Evolutionary conservation across 2,113 vertebrate genomes (phyloP).

Genomic region (Chrysemys picta): DNA sequence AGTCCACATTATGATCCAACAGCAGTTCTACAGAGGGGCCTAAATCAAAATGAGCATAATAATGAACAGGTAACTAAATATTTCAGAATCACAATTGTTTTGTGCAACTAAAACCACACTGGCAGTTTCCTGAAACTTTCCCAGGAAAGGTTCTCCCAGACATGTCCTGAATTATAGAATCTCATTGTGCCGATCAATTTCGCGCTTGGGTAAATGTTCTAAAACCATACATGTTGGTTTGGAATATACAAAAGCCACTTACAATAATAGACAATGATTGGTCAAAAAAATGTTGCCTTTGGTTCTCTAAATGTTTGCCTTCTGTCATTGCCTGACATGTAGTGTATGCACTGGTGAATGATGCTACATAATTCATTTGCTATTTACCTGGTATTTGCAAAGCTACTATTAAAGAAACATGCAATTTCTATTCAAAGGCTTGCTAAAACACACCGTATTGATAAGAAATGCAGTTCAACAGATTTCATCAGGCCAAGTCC

Average conservation of each 20-base stretch:
- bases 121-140: constrained; percentile 29
- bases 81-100: constrained; percentile 29
- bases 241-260: constrained; percentile 54
- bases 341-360: neutral
- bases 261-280: constrained; percentile 36
- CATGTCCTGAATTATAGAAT: constrained; percentile 10
- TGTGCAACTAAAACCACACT: neutral
- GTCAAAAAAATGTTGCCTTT: constrained; percentile 65
- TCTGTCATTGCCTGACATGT: constrained; percentile 62
- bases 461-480: constrained; percentile 1
- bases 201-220: constrained; percentile 44
- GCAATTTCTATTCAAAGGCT: constrained; percentile 24
- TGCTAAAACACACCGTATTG: neutral
- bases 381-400: constrained; percentile 63
- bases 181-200: constrained; percentile 40
- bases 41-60: neutral
- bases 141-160: constrained; percentile 22
- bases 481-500: neutral
- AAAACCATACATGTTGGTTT: constrained; percentile 61
- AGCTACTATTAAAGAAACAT: constrained; percentile 32
- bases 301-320: constrained; percentile 51
- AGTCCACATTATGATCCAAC: neutral
- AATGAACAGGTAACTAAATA: neutral
- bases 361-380: constrained; percentile 39
- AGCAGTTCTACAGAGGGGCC: neutral